A percentile compares a stretch with the other conserved stretches of the same genome.
Evolutionary conservation across 2,113 vertebrate species (phyloP).

Genomic region (Macroglossus sobrinus): DNA sequence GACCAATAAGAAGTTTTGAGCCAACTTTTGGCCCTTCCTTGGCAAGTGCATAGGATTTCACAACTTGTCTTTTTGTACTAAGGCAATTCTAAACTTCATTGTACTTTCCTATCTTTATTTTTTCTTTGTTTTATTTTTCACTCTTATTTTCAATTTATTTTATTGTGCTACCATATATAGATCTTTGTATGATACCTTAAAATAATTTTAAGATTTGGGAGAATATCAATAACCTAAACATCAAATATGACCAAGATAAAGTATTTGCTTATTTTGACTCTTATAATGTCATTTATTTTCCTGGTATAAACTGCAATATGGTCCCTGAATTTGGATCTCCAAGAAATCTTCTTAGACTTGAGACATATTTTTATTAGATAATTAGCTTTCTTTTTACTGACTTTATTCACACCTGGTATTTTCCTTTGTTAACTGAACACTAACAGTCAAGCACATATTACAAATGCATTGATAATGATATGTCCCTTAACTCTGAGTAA

Average conservation of each 20-base stretch:
- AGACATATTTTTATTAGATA: constrained; percentile 32
- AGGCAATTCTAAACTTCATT: background rate
- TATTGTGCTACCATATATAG: background rate
- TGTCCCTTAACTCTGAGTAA: constrained; percentile 35
- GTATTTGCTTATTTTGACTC: constrained; percentile 24
- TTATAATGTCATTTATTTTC: background rate
- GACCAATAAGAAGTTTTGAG: background rate
- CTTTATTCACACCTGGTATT: constrained; percentile 17
- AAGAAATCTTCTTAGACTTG: constrained; percentile 22
- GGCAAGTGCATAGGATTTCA: background rate
- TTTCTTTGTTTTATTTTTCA: constrained; percentile 36
- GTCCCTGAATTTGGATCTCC: background rate
- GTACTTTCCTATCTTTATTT: constrained; percentile 21
- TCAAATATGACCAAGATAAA: background rate
- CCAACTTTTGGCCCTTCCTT: background rate
- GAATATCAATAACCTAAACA: constrained; percentile 14
- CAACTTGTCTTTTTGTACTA: background rate
- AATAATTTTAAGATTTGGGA: background rate
- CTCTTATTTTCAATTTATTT: constrained; percentile 30
- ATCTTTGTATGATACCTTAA: constrained; percentile 2
- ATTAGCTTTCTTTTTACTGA: constrained; percentile 23
- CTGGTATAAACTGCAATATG: background rate
- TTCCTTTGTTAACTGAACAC: constrained; percentile 16
- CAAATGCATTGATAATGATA: constrained; percentile 39
- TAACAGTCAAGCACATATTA: background rate